These are phyloP conservation scores for Brenthis ino DNA, from an alignment of 2,888 invertebrate genomes.

Conservation along the genomic window DNA sequence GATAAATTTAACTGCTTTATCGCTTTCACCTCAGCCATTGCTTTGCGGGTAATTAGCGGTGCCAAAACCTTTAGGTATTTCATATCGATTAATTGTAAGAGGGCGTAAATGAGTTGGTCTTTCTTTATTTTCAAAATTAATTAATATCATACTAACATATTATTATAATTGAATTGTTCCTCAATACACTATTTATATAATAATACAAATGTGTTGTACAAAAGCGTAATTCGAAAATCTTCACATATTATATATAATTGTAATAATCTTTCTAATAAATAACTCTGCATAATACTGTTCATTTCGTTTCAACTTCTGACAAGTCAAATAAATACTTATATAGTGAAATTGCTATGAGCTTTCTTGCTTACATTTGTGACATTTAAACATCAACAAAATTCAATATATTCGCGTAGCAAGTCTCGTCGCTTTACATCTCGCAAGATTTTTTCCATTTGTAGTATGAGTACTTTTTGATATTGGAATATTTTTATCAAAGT, in stretches of 20 bases:
- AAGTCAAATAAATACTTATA: slow-evolving; percentile 14
- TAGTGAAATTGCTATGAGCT: slow-evolving; percentile 19
- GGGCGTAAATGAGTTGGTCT: too few relatives aligned
- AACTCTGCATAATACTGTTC: slow-evolving; percentile 8
- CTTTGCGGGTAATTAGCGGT: slow-evolving; percentile 42
- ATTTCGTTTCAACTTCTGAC: slow-evolving; percentile 5
- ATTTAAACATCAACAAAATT: slow-evolving; percentile 23
- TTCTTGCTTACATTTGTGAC: slow-evolving; percentile 23
- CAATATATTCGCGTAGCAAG: slow-evolving; percentile 13
- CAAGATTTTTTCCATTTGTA: slow-evolving; percentile 24
- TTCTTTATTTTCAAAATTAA: too few relatives aligned
- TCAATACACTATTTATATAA: too few relatives aligned
- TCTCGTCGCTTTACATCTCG: slow-evolving; percentile 13
- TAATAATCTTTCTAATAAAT: not conserved
- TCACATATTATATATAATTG: too few relatives aligned
- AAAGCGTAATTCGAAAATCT: too few relatives aligned
- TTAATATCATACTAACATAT: too few relatives aligned
- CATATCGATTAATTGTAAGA: slow-evolving; percentile 1
- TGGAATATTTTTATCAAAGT: slow-evolving; percentile 27
- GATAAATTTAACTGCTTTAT: slow-evolving; percentile 66
- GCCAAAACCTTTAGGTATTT: slow-evolving; percentile 34
- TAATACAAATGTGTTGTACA: too few relatives aligned
- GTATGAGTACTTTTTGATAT: slow-evolving; percentile 21
- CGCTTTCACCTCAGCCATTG: slow-evolving; percentile 57
- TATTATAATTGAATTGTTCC: too few relatives aligned